A percentile compares a stretch with the other conserved stretches of the same genome.
phyloP scores from a whole-genome alignment of 2,113 vertebrate genomes.

The Sakesphorus luctuosus region DNA sequence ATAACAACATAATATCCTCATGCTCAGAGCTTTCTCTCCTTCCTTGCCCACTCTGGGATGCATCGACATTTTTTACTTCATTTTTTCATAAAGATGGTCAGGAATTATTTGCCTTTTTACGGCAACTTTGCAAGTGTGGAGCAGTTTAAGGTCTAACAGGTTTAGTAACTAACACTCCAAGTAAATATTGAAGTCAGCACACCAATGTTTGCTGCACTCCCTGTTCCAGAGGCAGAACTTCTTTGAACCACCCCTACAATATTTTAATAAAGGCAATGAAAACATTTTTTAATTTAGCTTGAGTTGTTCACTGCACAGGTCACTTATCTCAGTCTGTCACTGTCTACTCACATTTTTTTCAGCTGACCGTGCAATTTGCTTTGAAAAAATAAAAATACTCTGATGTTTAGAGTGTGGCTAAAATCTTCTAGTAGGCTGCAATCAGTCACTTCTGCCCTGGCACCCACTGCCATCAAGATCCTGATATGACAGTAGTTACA shows the following conservation, averaged over 20 bases:
- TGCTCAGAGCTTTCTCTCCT: neutral
- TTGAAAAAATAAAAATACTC: neutral
- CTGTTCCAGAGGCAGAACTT: neutral
- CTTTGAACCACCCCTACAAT: neutral
- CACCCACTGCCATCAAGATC: neutral
- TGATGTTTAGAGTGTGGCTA: neutral
- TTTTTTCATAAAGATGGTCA: neutral
- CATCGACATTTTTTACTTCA: neutral
- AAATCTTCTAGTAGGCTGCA: neutral
- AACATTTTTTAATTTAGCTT: neutral
- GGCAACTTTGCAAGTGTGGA: neutral
- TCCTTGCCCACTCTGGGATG: neutral
- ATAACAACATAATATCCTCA: neutral
- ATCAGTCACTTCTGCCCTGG: neutral
- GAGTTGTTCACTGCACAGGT: neutral
- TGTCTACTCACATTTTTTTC: neutral
- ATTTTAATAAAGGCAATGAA: neutral
- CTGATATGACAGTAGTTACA: neutral
- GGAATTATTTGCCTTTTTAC: neutral
- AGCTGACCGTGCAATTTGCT: neutral
- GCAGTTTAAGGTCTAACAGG: neutral
- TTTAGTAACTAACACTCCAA: neutral
- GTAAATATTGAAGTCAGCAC: neutral
- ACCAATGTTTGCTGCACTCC: neutral
- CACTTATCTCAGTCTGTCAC: neutral